These are phyloP conservation scores for Hippotragus niger DNA, from an alignment of 2,113 vertebrate species.

Conservation along the genomic window DNA sequence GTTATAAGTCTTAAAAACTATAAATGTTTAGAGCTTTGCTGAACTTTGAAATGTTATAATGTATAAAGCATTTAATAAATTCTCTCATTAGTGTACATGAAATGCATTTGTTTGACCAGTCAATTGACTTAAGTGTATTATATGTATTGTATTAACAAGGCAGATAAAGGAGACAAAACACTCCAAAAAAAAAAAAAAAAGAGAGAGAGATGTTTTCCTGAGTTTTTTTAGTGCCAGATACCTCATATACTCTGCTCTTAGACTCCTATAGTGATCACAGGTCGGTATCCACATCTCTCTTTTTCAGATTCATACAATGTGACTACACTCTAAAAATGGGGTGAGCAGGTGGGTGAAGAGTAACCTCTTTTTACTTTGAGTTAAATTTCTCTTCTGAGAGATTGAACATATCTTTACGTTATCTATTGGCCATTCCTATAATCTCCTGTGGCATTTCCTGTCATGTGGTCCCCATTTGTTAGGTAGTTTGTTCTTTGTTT, in stretches of 20 bases:
- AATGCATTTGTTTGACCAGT: not conserved
- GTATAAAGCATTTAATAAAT: not conserved
- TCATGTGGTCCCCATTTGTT: not conserved
- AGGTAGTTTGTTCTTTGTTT: not conserved
- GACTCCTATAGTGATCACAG: not conserved
- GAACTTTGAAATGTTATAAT: conserved; percentile 27
- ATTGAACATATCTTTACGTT: not conserved
- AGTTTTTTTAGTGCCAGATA: not conserved
- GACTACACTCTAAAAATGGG: not conserved
- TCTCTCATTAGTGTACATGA: not conserved
- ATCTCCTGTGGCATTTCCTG: not conserved
- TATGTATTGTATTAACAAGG: not conserved
- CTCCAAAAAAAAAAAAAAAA: not conserved
- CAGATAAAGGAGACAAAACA: not conserved
- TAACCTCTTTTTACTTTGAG: not conserved
- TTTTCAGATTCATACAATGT: not conserved
- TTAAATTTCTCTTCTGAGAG: not conserved
- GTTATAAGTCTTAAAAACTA: conserved; percentile 40
- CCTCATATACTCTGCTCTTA: not conserved
- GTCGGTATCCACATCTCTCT: not conserved
- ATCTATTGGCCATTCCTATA: not conserved
- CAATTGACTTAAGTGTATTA: not conserved
- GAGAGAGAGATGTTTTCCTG: not conserved
- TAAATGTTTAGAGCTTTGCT: conserved; percentile 6
- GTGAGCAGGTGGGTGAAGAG: not conserved